Conservation (phyloP, 2,113 vertebrate genomes). For the Microtus pennsylvanicus region DNA sequence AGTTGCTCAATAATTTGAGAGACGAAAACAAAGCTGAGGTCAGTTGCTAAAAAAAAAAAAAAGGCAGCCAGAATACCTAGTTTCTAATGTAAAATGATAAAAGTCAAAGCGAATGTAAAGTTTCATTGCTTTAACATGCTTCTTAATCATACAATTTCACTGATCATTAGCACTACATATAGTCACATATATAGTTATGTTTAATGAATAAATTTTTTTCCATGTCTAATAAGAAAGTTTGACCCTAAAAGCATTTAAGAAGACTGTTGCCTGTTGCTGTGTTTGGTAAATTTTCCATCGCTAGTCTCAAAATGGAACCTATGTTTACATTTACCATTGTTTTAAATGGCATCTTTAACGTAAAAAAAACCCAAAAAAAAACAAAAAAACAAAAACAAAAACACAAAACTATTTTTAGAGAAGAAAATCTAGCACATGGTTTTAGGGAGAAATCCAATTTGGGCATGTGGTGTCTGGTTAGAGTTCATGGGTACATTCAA, state of each 20-base stretch:
- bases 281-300: conserved; percentile 9
- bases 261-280: background rate
- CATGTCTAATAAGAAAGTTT: background rate
- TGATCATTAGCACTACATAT: background rate
- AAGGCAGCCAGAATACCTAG: background rate
- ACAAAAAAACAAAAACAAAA: background rate
- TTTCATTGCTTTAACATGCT: background rate
- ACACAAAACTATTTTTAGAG: background rate
- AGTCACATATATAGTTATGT: background rate
- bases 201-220: conserved; percentile 37
- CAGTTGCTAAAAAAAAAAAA: background rate
- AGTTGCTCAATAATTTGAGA: conserved; percentile 3
- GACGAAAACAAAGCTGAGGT: background rate
- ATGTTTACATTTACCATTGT: conserved; percentile 31
- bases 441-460: conserved; percentile 24
- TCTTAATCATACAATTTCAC: conserved; percentile 18
- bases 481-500: background rate
- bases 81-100: background rate
- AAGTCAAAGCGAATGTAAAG: conserved; percentile 1
- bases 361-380: background rate
- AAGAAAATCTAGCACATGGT: background rate
- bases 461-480: background rate
- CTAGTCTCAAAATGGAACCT: background rate
- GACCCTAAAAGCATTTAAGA: background rate
- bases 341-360: conserved; percentile 24